Conservation (phyloP, 2,888 invertebrate species). For the Baccha elongata region DNA sequence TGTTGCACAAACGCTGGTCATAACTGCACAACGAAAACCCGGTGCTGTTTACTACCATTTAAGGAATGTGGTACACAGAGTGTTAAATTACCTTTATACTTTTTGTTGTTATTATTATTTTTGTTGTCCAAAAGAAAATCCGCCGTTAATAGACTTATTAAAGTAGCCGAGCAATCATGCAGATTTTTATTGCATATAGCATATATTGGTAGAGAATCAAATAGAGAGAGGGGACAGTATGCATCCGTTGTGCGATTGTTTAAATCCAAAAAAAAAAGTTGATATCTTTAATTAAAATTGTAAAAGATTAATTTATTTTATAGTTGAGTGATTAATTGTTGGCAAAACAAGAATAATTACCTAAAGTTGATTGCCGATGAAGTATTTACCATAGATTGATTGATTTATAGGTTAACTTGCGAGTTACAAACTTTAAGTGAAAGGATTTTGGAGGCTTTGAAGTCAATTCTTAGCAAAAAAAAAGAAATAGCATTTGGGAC, state of each 20-base stretch:
- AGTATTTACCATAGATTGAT: slow-evolving; percentile 24
- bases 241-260: slow-evolving; percentile 18
- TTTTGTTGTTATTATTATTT: slow-evolving; percentile 23
- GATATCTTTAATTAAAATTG: slow-evolving; percentile 46
- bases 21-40: slow-evolving; percentile 65
- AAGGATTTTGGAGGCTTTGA: slow-evolving; percentile 8
- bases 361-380: slow-evolving; percentile 32
- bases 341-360: slow-evolving; percentile 30
- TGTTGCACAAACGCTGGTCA: slow-evolving; percentile 70
- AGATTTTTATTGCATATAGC: slow-evolving; percentile 5
- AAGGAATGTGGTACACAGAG: slow-evolving; percentile 72
- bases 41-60: slow-evolving; percentile 71
- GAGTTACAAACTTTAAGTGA: too few species aligned
- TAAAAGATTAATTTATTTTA: slow-evolving; percentile 34
- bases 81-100: slow-evolving; percentile 60
- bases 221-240: not conserved
- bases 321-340: slow-evolving; percentile 50
- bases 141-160: slow-evolving; percentile 68
- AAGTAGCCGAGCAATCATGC: slow-evolving; percentile 43
- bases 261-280: slow-evolving; percentile 15
- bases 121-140: slow-evolving; percentile 47
- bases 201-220: too few species aligned
- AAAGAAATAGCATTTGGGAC: too few species aligned
- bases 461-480: too few species aligned
- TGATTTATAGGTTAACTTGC: not conserved